Evolutionary conservation across 2,797 vertebrate genomes (phyloP).

Genomic region (Serranus cabrilla): DNA sequence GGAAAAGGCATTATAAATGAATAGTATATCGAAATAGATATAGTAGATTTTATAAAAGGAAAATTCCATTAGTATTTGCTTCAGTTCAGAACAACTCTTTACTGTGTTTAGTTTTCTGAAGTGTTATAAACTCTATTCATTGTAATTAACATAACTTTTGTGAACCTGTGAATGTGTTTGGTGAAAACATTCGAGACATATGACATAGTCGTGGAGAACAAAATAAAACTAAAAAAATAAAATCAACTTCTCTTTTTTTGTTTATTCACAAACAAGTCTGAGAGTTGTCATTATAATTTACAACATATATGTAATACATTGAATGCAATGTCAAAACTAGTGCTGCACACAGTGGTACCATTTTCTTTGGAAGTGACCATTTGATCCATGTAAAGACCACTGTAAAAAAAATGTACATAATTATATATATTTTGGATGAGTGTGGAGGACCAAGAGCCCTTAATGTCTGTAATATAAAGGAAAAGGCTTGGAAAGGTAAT

Average conservation of each 20-base stretch:
- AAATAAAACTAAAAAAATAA: slow-evolving; percentile 82
- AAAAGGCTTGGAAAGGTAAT: slow-evolving; percentile 13
- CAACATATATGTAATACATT: slow-evolving; percentile 59
- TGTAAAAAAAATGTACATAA: slow-evolving; percentile 32
- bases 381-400: slow-evolving; percentile 38
- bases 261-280: slow-evolving; percentile 79
- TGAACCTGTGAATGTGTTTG: slow-evolving; percentile 86
- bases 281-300: slow-evolving; percentile 74
- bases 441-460: slow-evolving; percentile 65
- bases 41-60: slow-evolving; percentile 75
- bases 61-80: slow-evolving; percentile 73
- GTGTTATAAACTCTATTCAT: slow-evolving; percentile 79
- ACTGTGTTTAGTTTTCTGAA: slow-evolving; percentile 79
- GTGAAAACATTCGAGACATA: slow-evolving; percentile 71
- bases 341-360: slow-evolving; percentile 41
- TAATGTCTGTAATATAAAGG: slow-evolving; percentile 43
- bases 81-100: slow-evolving; percentile 68
- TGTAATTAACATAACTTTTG: slow-evolving; percentile 84
- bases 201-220: slow-evolving; percentile 79
- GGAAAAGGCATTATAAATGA: slow-evolving; percentile 67
- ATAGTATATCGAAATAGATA: slow-evolving; percentile 69
- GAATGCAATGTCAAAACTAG: slow-evolving; percentile 35
- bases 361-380: slow-evolving; percentile 42
- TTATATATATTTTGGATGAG: slow-evolving; percentile 28
- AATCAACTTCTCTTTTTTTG: slow-evolving; percentile 81